Base-by-base conservation (phyloP, 2,113 vertebrate genomes). In the Thunnus thynnus region DNA sequence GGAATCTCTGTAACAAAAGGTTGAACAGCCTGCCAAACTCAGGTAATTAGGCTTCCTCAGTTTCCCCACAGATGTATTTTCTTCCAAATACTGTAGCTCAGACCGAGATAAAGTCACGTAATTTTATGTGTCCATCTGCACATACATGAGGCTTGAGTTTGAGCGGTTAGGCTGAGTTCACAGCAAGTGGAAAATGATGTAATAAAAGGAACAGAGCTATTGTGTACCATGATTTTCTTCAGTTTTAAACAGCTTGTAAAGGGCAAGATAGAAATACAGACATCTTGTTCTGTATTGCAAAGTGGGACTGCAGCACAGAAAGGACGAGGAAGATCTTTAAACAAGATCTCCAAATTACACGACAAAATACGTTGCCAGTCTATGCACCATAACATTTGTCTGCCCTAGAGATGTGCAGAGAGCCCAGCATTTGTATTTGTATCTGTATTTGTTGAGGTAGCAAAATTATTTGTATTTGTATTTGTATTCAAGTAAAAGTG, bases 31-130 rank as follows among this genome's bases (percentile, higher is more conserved):
- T 73, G 83, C 62, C 81, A 84, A 58, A 69, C 36, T 71, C 58
- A 55, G 73, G 79, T 71, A 88, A 88, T 89, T 87, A 88, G 63
- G 12, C 57, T 58, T 62, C 16, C n/a, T 64, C 71, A n/a, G 2
- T 41, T 68, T 64, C 47, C 16, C 25, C 72, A 14, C 17, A 12
- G 16, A 73, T 63, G 55, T 27, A 30, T 48, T 79, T 61, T 55
- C 27, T 9, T 47, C 13, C 3, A 41, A 85, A 73, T 14, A 47
- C 64, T 32, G 66, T 0, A 4, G 52, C 71, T 79, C 54, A 72
- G 55, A 57, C 4, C 2, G 13, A 47, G 56, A 76, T 60, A 50
- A 62, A 58, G 47, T 52, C 20, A 41, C 47, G 9, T 12, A n/a
- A 10, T 25, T 30, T 56, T 50, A 51, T 16, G 13, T 73, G 22